Evolutionary conservation across 1,140 invertebrate species (phyloP).

Genomic region (Drosophila sturtevanti): DNA sequence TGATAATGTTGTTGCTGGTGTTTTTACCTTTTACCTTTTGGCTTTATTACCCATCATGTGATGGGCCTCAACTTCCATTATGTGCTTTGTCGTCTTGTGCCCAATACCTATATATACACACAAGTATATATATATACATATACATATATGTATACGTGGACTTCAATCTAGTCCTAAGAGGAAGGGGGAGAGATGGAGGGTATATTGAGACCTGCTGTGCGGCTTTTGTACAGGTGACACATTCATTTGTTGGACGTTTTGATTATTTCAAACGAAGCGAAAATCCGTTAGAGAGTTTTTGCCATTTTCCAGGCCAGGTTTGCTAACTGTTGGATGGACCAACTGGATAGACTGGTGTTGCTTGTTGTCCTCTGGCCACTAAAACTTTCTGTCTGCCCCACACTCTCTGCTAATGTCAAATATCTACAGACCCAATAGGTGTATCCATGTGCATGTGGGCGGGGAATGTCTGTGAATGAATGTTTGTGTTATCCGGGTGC

Average conservation of each 20-base stretch:
- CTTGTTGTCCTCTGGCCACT: conserved; percentile 3
- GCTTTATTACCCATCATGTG: conserved; percentile 24
- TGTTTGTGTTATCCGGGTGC: conserved; percentile 10
- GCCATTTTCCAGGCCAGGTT: conserved; percentile 27
- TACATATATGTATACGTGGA: background rate
- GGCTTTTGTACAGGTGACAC: conserved; percentile 66
- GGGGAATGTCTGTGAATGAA: background rate
- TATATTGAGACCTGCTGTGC: conserved; percentile 12
- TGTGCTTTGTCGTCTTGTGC: background rate
- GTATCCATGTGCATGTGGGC: background rate
- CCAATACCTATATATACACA: too few relatives aligned
- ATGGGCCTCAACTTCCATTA: background rate
- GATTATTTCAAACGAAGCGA: conserved; percentile 70
- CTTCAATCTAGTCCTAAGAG: background rate
- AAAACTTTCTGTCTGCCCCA: background rate
- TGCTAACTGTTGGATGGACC: background rate
- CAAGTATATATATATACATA: too few relatives aligned
- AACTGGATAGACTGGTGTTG: background rate
- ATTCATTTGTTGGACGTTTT: conserved; percentile 71
- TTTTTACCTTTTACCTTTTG: conserved; percentile 47
- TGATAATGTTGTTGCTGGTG: conserved; percentile 19
- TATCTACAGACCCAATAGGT: conserved; percentile 9
- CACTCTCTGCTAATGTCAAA: background rate
- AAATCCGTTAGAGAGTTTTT: conserved; percentile 43
- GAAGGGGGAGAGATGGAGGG: too few relatives aligned